phyloP scores from a whole-genome alignment of 2,113 vertebrate genomes.

The Promerops cafer region DNA sequence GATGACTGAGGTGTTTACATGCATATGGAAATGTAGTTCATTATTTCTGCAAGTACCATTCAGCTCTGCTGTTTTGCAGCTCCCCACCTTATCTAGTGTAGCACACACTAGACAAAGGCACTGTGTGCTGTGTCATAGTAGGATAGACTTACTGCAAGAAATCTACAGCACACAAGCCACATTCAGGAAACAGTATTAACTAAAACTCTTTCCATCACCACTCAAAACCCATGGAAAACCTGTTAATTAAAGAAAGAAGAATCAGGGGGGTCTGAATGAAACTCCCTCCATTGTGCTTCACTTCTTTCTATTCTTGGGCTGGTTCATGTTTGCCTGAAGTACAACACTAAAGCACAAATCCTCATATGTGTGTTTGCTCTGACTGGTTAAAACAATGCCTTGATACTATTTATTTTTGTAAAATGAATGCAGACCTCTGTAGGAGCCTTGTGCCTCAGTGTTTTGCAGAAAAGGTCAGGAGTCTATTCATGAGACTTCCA shows the following conservation, averaged over 20 bases:
- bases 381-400: constrained; percentile 12
- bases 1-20: background rate
- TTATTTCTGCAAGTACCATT: background rate
- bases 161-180: background rate
- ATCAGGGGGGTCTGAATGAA: background rate
- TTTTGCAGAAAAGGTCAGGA: constrained; percentile 52
- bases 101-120: background rate
- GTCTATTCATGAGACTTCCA: constrained; percentile 36
- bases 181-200: background rate
- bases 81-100: background rate
- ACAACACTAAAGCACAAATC: background rate
- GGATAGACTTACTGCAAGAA: background rate
- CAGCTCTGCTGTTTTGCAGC: background rate
- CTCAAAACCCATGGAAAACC: background rate
- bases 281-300: background rate
- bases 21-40: background rate
- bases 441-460: constrained; percentile 23
- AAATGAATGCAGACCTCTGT: background rate
- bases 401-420: constrained; percentile 15
- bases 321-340: background rate
- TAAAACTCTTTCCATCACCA: background rate
- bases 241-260: background rate
- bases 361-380: background rate
- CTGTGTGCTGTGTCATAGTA: accelerated
- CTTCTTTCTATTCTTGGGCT: background rate